phyloP scores from a whole-genome alignment of 2,888 invertebrate genomes.

The Drosophila koepferae region DNA sequence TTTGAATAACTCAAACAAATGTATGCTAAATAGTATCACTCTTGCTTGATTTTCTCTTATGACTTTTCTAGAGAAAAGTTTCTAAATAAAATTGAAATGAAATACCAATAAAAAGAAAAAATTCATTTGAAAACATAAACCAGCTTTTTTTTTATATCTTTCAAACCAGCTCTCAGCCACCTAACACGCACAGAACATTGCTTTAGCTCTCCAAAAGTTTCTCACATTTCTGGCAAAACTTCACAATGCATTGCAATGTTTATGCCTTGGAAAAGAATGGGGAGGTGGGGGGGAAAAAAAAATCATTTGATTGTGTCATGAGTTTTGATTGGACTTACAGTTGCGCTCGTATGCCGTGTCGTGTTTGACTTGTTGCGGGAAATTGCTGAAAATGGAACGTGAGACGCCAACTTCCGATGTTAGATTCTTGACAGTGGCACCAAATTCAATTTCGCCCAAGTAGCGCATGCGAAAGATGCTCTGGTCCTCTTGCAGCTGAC shows the following conservation, averaged over 20 bases:
- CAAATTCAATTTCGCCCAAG: constrained; percentile 85
- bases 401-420: constrained; percentile 85
- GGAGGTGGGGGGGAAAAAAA: too few species aligned
- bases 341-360: constrained; percentile 84
- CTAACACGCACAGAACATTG: neutral
- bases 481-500: constrained; percentile 85
- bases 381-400: constrained; percentile 85
- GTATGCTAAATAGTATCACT: neutral
- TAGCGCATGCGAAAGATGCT: constrained; percentile 85
- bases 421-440: constrained; percentile 84
- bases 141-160: neutral
- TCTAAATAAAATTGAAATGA: neutral
- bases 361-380: constrained; percentile 84
- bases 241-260: too few species aligned
- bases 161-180: neutral
- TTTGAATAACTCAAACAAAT: neutral
- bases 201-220: neutral
- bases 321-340: constrained; percentile 75
- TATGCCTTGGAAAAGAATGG: neutral
- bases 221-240: neutral
- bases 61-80: neutral
- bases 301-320: constrained; percentile 4
- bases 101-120: neutral
- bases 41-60: too few species aligned
- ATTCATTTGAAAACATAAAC: neutral